phyloP scores from a whole-genome alignment of 2,797 vertebrate species.

The Rhadinocentrus ornatus region DNA sequence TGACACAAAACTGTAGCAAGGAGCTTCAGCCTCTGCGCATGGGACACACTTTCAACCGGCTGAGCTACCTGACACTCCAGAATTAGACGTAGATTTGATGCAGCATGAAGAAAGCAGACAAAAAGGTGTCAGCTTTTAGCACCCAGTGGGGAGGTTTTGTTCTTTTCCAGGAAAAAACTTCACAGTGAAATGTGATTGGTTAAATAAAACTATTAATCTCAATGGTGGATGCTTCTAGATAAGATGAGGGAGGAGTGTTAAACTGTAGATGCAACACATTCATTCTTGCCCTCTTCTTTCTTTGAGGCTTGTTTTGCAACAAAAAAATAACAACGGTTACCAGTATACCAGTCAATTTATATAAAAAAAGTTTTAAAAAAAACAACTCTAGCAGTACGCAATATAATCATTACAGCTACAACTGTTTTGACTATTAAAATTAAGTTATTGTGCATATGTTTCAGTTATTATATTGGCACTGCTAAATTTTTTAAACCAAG shows the following conservation, averaged over 20 bases:
- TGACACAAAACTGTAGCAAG: too few relatives aligned
- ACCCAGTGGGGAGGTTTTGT: constrained; percentile 50
- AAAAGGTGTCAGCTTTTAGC: constrained; percentile 45
- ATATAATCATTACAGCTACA: too few relatives aligned
- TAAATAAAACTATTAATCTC: constrained; percentile 58
- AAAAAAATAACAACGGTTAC: constrained; percentile 22
- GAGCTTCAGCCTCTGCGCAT: neutral
- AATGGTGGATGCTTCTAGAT: constrained; percentile 44
- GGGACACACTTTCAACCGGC: neutral
- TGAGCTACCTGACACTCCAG: neutral
- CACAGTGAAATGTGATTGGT: constrained; percentile 45
- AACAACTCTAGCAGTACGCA: neutral
- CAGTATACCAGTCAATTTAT: constrained; percentile 10
- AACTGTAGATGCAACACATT: constrained; percentile 32
- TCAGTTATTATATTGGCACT: neutral
- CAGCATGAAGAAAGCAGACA: constrained; percentile 19
- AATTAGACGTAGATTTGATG: constrained; percentile 16
- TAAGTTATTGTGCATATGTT: too few relatives aligned
- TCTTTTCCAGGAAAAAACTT: constrained; percentile 59
- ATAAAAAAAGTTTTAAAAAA: neutral
- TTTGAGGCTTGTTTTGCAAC: constrained; percentile 8
- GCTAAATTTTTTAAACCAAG: neutral
- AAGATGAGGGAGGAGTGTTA: constrained; percentile 30
- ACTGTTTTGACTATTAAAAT: too few relatives aligned
- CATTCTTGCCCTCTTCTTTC: constrained; percentile 20